These are phyloP conservation scores for Pristionchus mayeri DNA, from an alignment of 2,888 invertebrate species.

Conservation along the genomic window DNA sequence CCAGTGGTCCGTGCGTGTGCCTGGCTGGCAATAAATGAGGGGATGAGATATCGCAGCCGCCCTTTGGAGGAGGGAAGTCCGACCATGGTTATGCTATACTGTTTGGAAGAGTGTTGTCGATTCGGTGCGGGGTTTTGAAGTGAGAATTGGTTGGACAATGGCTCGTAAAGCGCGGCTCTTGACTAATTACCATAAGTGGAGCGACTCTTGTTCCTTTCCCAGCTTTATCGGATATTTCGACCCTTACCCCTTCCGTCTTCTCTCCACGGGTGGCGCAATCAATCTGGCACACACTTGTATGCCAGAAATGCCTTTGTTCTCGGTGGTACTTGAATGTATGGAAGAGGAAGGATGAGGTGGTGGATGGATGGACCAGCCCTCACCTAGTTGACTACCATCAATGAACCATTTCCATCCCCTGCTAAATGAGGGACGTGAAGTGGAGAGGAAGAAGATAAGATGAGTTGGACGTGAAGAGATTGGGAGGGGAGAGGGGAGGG, in stretches of 20 bases:
- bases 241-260: background rate
- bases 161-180: slow-evolving; percentile 33
- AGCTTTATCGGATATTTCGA: slow-evolving; percentile 5
- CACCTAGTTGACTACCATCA: background rate
- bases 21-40: slow-evolving; percentile 27
- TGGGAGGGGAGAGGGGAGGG: background rate
- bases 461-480: slow-evolving; percentile 29
- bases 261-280: slow-evolving; percentile 31
- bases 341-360: background rate
- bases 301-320: slow-evolving; percentile 19
- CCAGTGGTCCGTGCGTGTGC: slow-evolving; percentile 4
- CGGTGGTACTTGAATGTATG: slow-evolving; percentile 6
- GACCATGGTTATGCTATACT: background rate
- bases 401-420: background rate
- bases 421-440: slow-evolving; percentile 12
- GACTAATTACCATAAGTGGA: slow-evolving; percentile 36
- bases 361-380: background rate
- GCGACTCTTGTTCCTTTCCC: slow-evolving; percentile 28
- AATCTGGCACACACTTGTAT: slow-evolving; percentile 28
- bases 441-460: background rate
- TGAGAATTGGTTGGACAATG: background rate
- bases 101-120: background rate
- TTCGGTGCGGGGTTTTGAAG: background rate
- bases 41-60: background rate
- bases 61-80: slow-evolving; percentile 29